phyloP scores from a whole-genome alignment of 2,113 vertebrate species.

The Paramisgurnus dabryanus region DNA sequence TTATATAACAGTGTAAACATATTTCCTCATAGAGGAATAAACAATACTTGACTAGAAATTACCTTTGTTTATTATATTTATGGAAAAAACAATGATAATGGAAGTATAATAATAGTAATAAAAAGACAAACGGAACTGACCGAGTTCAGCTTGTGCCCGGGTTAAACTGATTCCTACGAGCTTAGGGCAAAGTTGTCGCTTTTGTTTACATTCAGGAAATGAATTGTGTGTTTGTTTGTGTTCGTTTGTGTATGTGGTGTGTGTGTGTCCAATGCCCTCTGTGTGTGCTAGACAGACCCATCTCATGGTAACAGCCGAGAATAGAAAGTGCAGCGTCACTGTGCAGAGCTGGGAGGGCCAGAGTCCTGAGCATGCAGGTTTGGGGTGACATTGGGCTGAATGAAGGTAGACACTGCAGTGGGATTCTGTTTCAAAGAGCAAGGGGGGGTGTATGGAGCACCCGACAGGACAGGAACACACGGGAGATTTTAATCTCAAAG shows the following conservation, averaged over 20 bases:
- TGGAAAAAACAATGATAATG: not conserved
- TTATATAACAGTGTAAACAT: not conserved
- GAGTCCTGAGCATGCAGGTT: conserved; percentile 32
- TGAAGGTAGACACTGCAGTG: conserved; percentile 35
- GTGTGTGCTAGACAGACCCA: conserved; percentile 36
- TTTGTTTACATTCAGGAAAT: conserved; percentile 39
- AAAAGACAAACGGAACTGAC: conserved; percentile 5
- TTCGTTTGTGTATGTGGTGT: conserved; percentile 37
- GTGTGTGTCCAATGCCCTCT: conserved; percentile 36
- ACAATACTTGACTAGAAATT: not conserved
- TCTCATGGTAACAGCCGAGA: conserved; percentile 49
- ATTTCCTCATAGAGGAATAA: not conserved
- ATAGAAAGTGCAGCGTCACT: conserved; percentile 56
- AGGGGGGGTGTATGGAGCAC: conserved; percentile 21
- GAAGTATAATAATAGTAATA: conserved; percentile 5
- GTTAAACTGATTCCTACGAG: conserved; percentile 19
- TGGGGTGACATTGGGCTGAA: conserved; percentile 47
- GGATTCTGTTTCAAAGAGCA: conserved; percentile 28
- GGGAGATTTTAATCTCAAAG: conserved; percentile 5
- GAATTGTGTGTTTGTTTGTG: conserved; percentile 27
- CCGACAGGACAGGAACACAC: conserved; percentile 33
- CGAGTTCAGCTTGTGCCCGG: conserved; percentile 5
- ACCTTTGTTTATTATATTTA: not conserved
- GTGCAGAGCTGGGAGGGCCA: conserved; percentile 24
- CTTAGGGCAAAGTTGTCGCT: conserved; percentile 38